phyloP scores from a whole-genome alignment of 2,888 invertebrate genomes.

The Pocota personata region DNA sequence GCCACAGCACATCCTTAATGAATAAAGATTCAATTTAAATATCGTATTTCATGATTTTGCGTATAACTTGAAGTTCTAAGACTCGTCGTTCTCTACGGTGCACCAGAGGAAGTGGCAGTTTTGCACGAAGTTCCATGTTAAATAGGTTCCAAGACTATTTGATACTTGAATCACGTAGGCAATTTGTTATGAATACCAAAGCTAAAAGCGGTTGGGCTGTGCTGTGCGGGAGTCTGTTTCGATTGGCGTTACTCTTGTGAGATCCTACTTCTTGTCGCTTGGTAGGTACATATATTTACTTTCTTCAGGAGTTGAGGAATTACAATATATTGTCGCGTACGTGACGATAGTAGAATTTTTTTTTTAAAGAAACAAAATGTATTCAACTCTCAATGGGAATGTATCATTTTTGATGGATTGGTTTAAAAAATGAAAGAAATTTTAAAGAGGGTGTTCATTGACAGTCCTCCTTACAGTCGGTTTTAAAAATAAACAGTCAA shows the following conservation, averaged over 20 bases:
- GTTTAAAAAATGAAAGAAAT: background rate
- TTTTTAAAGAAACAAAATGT: conserved; percentile 39
- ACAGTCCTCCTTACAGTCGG: background rate
- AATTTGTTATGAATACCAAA: conserved; percentile 68
- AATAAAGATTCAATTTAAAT: conserved; percentile 41
- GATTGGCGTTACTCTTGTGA: conserved; percentile 12
- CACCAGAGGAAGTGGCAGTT: conserved; percentile 29
- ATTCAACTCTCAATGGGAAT: conserved; percentile 15
- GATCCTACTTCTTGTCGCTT: conserved; percentile 8
- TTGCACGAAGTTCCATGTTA: conserved; percentile 38
- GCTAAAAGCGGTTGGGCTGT: conserved; percentile 7
- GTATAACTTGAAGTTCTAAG: background rate
- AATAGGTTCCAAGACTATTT: conserved; percentile 41
- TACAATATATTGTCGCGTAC: conserved; percentile 42
- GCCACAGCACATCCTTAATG: conserved; percentile 3
- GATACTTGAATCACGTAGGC: conserved; percentile 50
- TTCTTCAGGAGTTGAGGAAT: conserved; percentile 16
- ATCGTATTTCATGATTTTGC: conserved; percentile 14
- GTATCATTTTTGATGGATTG: conserved; percentile 34
- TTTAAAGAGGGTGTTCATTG: background rate
- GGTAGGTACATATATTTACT: conserved; percentile 1
- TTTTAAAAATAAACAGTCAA: background rate
- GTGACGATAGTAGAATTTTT: conserved; percentile 11
- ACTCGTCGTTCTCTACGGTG: background rate
- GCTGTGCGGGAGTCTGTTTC: conserved; percentile 25